A percentile compares a stretch with the other conserved stretches of the same genome.
Evolutionary conservation across 2,888 invertebrate genomes (phyloP).

Genomic region (Acanthosepion pharaonis): DNA sequence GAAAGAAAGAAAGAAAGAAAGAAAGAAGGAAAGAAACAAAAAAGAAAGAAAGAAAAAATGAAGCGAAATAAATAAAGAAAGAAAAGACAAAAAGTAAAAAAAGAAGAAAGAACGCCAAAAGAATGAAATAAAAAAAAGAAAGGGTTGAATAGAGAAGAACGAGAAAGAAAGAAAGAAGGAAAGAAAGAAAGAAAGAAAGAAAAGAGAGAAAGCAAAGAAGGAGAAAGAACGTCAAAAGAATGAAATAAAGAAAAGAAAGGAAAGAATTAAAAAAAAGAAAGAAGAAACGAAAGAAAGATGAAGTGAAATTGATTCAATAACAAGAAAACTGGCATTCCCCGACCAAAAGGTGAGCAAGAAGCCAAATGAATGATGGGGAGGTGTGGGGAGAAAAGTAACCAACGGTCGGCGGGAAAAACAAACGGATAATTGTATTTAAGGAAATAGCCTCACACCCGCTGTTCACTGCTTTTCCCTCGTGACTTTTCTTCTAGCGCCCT

Average conservation of each 20-base stretch:
- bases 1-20: too few species aligned
- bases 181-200: not conserved
- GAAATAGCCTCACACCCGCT: not conserved
- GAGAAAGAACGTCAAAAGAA: not conserved
- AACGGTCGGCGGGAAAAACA: not conserved
- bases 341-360: too few species aligned
- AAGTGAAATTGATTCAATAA: not conserved
- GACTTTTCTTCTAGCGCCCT: not conserved
- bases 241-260: not conserved
- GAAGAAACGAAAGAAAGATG: not conserved
- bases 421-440: not conserved
- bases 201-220: too few species aligned
- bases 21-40: too few species aligned
- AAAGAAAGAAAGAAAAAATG: not conserved
- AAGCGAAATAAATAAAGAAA: not conserved
- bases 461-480: not conserved
- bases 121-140: not conserved
- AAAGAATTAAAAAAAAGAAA: not conserved
- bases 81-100: not conserved
- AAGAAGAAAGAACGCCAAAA: not conserved
- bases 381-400: not conserved
- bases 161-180: not conserved
- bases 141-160: not conserved
- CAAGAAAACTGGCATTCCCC: too few species aligned
- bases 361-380: too few species aligned